Evolutionary conservation across 2,113 vertebrate genomes (phyloP).

Genomic region (Natator depressus): DNA sequence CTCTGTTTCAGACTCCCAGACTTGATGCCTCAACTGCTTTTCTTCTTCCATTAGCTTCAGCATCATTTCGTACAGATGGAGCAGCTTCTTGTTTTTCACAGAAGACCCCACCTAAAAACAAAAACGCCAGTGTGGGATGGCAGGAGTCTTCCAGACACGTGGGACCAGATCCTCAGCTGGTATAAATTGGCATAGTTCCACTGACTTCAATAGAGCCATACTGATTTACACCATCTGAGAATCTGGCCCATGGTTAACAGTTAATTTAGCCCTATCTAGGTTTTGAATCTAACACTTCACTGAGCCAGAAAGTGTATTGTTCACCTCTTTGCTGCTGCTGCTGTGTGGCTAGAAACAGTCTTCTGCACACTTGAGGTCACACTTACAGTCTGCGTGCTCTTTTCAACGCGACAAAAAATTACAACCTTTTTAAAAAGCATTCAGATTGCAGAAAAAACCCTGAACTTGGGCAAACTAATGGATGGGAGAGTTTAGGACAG

Average conservation of each 20-base stretch:
- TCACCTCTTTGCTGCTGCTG: background rate
- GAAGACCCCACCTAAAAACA: slow-evolving; percentile 80
- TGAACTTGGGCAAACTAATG: background rate
- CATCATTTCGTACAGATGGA: slow-evolving; percentile 77
- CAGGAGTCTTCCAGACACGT: rapidly evolving
- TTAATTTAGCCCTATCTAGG: background rate
- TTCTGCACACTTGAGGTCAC: background rate
- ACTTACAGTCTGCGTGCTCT: background rate
- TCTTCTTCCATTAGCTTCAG: slow-evolving; percentile 77
- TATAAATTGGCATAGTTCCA: background rate
- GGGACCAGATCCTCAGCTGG: background rate
- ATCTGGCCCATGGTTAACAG: background rate
- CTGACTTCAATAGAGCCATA: background rate
- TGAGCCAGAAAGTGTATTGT: background rate
- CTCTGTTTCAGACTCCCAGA: slow-evolving; percentile 82
- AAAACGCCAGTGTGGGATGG: background rate
- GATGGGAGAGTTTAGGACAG: background rate
- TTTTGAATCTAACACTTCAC: background rate
- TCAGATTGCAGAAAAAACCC: background rate
- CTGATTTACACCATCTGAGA: background rate
- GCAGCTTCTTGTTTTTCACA: slow-evolving; percentile 71
- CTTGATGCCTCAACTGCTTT: slow-evolving; percentile 58
- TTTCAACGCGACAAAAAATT: background rate
- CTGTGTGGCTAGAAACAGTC: background rate
- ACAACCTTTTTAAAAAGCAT: background rate